These are phyloP conservation scores for Phytoseiulus persimilis DNA, from an alignment of 2,888 invertebrate genomes.

Conservation along the genomic window DNA sequence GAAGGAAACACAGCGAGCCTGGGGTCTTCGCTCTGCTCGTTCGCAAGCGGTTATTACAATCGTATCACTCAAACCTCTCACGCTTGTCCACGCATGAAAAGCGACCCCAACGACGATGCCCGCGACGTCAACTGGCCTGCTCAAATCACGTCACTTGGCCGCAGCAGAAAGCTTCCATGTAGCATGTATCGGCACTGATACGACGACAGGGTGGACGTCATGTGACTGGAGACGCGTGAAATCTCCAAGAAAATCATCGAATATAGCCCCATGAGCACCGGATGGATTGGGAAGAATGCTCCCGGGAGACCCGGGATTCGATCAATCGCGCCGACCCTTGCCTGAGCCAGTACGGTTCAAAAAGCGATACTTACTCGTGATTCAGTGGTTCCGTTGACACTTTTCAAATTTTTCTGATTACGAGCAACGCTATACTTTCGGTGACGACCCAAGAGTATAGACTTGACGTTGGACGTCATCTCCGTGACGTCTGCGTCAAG, in stretches of 20 bases:
- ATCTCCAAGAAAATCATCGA: too few relatives aligned
- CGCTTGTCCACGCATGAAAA: background rate
- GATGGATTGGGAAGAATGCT: too few relatives aligned
- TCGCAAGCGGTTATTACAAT: background rate
- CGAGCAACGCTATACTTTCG: conserved; percentile 29
- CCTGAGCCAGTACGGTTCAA: background rate
- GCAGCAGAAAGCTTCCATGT: background rate
- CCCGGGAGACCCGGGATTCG: too few relatives aligned
- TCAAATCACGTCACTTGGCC: background rate
- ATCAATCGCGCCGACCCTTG: too few relatives aligned
- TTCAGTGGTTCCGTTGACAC: background rate
- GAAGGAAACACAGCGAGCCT: background rate
- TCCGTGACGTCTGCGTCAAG: background rate
- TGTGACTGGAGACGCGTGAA: too few relatives aligned
- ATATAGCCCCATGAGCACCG: too few relatives aligned
- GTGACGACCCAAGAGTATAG: conserved; percentile 28
- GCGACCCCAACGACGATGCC: background rate
- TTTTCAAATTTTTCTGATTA: background rate
- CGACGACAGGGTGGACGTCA: too few relatives aligned
- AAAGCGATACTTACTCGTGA: background rate
- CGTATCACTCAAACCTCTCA: background rate
- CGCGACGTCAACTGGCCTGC: background rate
- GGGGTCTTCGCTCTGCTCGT: too few relatives aligned
- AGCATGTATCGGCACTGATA: too few relatives aligned
- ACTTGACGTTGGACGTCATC: conserved; percentile 38